phyloP scores from a whole-genome alignment of 2,113 vertebrate genomes.

The Nibea albiflora region DNA sequence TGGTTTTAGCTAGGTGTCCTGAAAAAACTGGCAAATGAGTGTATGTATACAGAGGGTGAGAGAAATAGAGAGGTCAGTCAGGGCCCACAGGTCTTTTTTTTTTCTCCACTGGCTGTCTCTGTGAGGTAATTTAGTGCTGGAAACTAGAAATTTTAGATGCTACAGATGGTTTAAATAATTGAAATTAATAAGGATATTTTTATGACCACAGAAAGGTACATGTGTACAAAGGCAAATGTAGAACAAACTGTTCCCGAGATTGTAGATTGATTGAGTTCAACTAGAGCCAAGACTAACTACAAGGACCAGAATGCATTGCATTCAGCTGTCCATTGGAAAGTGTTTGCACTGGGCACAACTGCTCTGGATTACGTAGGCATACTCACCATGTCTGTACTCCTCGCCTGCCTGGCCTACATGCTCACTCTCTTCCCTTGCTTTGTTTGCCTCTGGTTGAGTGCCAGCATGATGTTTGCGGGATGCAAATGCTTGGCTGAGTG shows the following conservation, averaged over 20 bases:
- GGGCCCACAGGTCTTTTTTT: background rate
- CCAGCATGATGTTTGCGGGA: constrained; percentile 74
- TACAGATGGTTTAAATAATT: background rate
- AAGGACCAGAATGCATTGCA: constrained; percentile 9
- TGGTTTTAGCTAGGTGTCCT: background rate
- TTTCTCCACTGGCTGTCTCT: background rate
- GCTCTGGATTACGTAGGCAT: constrained; percentile 42
- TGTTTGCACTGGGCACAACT: background rate
- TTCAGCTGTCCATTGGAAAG: background rate
- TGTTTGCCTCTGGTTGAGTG: constrained; percentile 75
- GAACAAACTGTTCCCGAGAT: background rate
- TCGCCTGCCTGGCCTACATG: constrained; percentile 65
- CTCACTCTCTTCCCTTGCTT: constrained; percentile 74
- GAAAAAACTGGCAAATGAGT: background rate
- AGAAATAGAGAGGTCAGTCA: background rate
- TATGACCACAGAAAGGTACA: too few relatives aligned
- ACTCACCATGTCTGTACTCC: constrained; percentile 49
- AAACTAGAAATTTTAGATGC: background rate
- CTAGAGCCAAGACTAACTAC: background rate
- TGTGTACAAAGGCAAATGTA: background rate
- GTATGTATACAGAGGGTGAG: background rate
- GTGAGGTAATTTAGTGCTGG: background rate
- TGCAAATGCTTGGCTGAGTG: constrained; percentile 75
- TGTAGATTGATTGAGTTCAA: background rate
- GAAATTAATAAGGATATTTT: background rate